phyloP scores from a whole-genome alignment of 1,140 invertebrate species.

The Ptiloglossa arizonensis region DNA sequence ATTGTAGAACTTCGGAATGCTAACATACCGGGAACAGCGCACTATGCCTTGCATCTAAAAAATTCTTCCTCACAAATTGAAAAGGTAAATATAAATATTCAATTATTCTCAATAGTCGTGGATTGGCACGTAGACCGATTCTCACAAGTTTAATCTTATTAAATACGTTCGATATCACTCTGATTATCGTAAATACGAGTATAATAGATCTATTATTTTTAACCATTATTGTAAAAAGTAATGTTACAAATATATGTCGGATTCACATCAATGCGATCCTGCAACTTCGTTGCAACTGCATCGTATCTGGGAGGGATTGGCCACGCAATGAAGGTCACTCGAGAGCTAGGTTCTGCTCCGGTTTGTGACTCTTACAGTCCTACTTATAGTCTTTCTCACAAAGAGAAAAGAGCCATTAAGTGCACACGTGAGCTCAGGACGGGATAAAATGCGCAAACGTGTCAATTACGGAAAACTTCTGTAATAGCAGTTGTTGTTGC shows the following conservation, averaged over 20 bases:
- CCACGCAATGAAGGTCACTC: constrained; percentile 52
- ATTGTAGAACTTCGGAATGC: no score
- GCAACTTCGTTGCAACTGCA: constrained; percentile 20
- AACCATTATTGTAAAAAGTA: background rate
- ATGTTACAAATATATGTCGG: background rate
- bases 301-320: constrained; percentile 35
- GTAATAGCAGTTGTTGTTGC: background rate
- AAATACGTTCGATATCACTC: no score
- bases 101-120: no score
- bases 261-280: background rate
- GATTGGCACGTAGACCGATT: no score
- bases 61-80: no score
- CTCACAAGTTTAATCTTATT: no score
- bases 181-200: no score
- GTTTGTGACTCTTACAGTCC: constrained; percentile 58
- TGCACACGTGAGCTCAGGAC: constrained; percentile 4
- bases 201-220: no score
- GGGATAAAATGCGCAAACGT: constrained; percentile 44
- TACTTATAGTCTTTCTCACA: constrained; percentile 53
- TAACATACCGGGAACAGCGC: no score
- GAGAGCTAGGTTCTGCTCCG: constrained; percentile 53
- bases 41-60: no score
- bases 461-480: constrained; percentile 4
- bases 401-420: constrained; percentile 27
- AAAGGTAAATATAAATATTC: no score